Conservation (phyloP, 2,888 invertebrate genomes). For the Leucophenga montana region DNA sequence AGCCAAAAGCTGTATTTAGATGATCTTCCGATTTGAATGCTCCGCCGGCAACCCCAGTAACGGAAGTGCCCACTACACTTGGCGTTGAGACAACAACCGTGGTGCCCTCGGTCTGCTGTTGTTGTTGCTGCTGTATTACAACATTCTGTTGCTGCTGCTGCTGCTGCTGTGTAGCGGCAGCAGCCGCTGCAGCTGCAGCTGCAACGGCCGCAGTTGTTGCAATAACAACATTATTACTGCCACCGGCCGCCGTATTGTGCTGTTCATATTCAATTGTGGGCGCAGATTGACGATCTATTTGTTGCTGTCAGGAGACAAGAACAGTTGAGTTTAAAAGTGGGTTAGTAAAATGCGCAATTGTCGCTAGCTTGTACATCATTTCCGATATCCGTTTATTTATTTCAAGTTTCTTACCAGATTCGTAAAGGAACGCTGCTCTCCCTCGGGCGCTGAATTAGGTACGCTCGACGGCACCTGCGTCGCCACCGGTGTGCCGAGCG, state of each 20-base stretch:
- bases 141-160: conserved; percentile 55
- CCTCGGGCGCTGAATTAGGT: conserved; percentile 73
- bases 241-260: conserved; percentile 56
- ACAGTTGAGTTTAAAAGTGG: neutral
- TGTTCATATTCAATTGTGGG: conserved; percentile 73
- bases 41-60: conserved; percentile 49
- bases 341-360: neutral
- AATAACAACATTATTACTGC: conserved; percentile 51
- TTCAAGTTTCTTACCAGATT: conserved; percentile 69
- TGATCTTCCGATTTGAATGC: conserved; percentile 81
- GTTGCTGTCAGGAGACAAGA: conserved; percentile 49
- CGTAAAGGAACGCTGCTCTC: conserved; percentile 73
- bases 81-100: conserved; percentile 62
- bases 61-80: conserved; percentile 57
- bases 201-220: conserved; percentile 59
- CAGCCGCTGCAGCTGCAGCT: conserved; percentile 55
- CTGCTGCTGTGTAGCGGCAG: conserved; percentile 40
- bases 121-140: conserved; percentile 56
- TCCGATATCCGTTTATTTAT: neutral
- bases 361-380: neutral
- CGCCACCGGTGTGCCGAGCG: conserved; percentile 73
- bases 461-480: conserved; percentile 73
- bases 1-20: conserved; percentile 81
- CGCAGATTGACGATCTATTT: conserved; percentile 72
- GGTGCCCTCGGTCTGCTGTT: conserved; percentile 54